These are phyloP conservation scores for Erynnis tages DNA, from an alignment of 2,888 invertebrate species.

Conservation along the genomic window DNA sequence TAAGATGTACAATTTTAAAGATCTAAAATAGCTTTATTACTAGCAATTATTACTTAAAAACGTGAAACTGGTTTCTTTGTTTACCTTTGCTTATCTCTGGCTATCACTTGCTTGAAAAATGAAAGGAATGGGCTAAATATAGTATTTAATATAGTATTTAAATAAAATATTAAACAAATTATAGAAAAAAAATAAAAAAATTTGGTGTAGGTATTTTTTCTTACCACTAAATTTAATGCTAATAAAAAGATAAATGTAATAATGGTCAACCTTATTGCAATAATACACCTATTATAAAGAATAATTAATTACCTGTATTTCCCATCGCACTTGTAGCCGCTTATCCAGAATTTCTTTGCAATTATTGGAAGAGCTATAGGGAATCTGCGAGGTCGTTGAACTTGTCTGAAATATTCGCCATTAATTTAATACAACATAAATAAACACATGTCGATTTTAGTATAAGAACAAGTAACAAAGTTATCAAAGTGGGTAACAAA, in stretches of 20 bases:
- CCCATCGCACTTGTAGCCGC: slow-evolving; percentile 93
- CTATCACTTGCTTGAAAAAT: slow-evolving; percentile 32
- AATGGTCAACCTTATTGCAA: background rate
- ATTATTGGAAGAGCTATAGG: slow-evolving; percentile 83
- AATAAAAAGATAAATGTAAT: background rate
- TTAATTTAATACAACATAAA: too few species aligned
- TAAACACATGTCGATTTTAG: too few species aligned
- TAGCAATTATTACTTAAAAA: too few species aligned
- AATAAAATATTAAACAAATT: background rate
- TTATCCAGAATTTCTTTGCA: slow-evolving; percentile 92
- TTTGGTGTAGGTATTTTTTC: too few species aligned
- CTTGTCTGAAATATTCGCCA: slow-evolving; percentile 84
- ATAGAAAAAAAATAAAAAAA: too few species aligned
- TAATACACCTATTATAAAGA: background rate
- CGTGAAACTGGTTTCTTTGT: slow-evolving; percentile 21
- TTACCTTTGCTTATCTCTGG: slow-evolving; percentile 58
- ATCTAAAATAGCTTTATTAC: too few species aligned
- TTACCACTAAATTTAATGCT: too few species aligned
- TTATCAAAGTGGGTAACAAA: too few species aligned
- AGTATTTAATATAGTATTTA: background rate
- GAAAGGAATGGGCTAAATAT: slow-evolving; percentile 16
- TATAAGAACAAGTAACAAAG: too few species aligned
- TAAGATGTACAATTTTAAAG: too few species aligned
- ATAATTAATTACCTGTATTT: slow-evolving; percentile 80
- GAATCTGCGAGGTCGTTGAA: slow-evolving; percentile 85